These are phyloP conservation scores for Poeciliopsis presidionis DNA, from an alignment of 2,797 vertebrate genomes.

Conservation along the genomic window DNA sequence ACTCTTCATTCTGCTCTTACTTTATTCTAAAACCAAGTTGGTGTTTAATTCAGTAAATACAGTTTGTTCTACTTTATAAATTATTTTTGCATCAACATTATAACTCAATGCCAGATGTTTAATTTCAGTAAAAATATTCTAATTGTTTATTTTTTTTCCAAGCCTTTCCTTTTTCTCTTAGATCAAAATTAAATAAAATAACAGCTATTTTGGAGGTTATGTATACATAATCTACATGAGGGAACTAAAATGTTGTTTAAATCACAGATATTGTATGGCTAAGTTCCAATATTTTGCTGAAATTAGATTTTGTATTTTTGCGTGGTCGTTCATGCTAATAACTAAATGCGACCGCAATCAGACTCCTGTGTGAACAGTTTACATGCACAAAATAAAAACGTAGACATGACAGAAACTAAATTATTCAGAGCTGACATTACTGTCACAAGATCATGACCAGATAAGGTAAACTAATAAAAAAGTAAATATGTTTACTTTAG, in stretches of 20 bases:
- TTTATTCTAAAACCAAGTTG: neutral
- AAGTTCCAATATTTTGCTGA: too few relatives aligned
- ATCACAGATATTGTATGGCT: neutral
- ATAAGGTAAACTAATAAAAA: too few relatives aligned
- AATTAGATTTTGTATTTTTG: too few relatives aligned
- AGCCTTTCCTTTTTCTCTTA: neutral
- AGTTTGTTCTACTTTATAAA: neutral
- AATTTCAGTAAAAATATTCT: neutral
- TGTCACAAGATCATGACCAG: too few relatives aligned
- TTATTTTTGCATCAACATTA: neutral
- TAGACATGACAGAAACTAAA: too few relatives aligned
- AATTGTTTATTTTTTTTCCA: neutral
- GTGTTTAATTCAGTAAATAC: neutral
- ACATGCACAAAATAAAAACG: too few relatives aligned
- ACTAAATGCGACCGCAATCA: too few relatives aligned
- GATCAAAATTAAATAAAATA: neutral
- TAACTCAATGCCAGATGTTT: neutral
- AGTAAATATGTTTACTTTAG: too few relatives aligned
- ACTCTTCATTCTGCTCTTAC: neutral
- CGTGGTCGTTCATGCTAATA: too few relatives aligned
- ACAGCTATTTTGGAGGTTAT: neutral
- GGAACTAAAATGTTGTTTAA: neutral
- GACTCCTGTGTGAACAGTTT: too few relatives aligned
- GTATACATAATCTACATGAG: neutral
- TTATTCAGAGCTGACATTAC: too few relatives aligned